Conservation (phyloP, 2,888 invertebrate genomes). For the Luperina testacea region DNA sequence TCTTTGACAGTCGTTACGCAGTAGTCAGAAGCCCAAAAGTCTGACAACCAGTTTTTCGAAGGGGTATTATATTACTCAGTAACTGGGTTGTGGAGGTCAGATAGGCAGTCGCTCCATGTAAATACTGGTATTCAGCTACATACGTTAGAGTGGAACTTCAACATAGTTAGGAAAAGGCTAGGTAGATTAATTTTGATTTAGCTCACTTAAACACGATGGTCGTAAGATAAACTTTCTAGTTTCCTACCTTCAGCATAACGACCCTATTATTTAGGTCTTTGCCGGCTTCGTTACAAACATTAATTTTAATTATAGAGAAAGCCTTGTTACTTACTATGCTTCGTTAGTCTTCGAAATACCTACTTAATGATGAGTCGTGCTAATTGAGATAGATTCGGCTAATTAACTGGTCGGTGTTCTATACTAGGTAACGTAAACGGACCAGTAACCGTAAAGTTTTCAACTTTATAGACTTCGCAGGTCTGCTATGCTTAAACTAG, state of each 20-base stretch:
- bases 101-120: not conserved
- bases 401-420: not conserved
- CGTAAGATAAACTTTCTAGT: not conserved
- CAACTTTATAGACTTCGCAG: not conserved
- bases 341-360: slow-evolving; percentile 1
- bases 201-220: not conserved
- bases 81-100: not conserved
- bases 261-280: slow-evolving; percentile 6
- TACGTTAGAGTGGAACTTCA: not conserved
- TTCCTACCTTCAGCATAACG: slow-evolving; percentile 2
- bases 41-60: not conserved
- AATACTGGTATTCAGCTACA: not conserved
- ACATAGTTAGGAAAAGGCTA: not conserved
- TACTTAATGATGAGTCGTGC: slow-evolving; percentile 33
- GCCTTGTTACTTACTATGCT: slow-evolving; percentile 15
- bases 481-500: not conserved
- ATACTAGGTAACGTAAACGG: not conserved
- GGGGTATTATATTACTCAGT: not conserved
- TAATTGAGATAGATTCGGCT: slow-evolving; percentile 34
- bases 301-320: slow-evolving; percentile 41
- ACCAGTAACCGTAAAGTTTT: not conserved
- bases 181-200: not conserved
- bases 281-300: slow-evolving; percentile 15
- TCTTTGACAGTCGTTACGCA: not conserved
- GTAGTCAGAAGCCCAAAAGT: not conserved